Percentiles rank a stretch among this genome's conserved stretches.
Conservation (phyloP, 2,888 invertebrate genomes). For the Dasysyrphus albostriatus region DNA sequence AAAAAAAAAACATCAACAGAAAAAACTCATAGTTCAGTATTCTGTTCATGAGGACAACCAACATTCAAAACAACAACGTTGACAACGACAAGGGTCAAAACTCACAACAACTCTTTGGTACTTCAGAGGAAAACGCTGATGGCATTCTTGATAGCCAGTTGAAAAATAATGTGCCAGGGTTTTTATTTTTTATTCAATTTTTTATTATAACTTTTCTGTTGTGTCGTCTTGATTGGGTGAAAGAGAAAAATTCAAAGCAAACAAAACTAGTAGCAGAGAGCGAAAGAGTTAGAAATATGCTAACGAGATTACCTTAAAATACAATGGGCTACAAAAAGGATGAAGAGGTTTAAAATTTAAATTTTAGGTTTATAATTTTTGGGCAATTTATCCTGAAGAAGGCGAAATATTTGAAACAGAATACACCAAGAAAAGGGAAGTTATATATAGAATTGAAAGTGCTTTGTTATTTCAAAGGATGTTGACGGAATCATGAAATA, state of each 20-base stretch:
- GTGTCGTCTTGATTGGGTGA: conserved; percentile 20
- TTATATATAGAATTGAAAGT: background rate
- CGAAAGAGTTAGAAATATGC: background rate
- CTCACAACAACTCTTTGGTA: conserved; percentile 38
- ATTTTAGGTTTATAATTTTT: conserved; percentile 13
- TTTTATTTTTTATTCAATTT: conserved; percentile 31
- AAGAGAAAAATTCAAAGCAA: conserved; percentile 19
- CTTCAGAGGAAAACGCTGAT: conserved; percentile 28
- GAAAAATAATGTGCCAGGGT: conserved; percentile 35
- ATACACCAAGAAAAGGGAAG: background rate
- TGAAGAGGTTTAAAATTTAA: conserved; percentile 9
- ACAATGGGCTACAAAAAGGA: background rate
- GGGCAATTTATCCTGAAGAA: background rate
- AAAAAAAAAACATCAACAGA: conserved; percentile 1
- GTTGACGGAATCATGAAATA: background rate
- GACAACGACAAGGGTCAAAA: conserved; percentile 46
- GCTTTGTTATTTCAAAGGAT: background rate
- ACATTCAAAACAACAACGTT: conserved; percentile 42
- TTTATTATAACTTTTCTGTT: conserved; percentile 27
- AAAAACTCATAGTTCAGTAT: conserved; percentile 34
- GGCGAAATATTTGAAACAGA: background rate
- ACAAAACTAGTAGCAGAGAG: background rate
- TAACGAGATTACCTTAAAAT: background rate
- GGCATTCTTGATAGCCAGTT: conserved; percentile 47
- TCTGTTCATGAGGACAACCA: conserved; percentile 41